Base-by-base conservation (phyloP, 2,797 vertebrate genomes). In the Premnoplex brunnescens region DNA sequence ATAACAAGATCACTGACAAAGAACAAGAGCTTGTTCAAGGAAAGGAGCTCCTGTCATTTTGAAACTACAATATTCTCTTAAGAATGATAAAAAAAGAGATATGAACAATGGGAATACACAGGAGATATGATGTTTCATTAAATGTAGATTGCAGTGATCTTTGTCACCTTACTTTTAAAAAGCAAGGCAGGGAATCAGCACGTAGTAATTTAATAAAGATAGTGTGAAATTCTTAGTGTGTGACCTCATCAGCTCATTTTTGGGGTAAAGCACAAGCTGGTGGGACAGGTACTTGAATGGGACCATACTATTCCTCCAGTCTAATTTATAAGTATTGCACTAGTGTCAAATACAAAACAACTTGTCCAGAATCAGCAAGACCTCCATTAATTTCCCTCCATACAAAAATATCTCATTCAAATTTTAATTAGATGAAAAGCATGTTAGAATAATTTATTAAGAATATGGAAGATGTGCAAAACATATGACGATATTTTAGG, bases 61-160 rank as follows among this genome's bases (percentile, higher is more conserved):
- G 62, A 69, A 92, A 93, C 82, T 39, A 73, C 43, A 75, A 39
- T 68, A 72, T 88, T 84, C 24, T 83, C 85, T 78, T 91, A 93
- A 81, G 88, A 80, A 74, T 56, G 26, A 59, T 87, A 44, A 71
- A 51, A 67, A 49, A 78, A 72, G 39, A 74, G n/a, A 58, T 71
- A 74, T 1, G 4, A 86, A 95, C 93, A 81, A 52, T 84, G 80
- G 59, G 83, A 94, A 88, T 86, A 55, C 85, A 76, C 73, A 69
- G 73, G 85, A 91, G 88, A 78, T 32, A 49, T 0, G 72, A 85
- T 81, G 88, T 94, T 96, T 96, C 83, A 86, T 97, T 96, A 95
- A 91, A 90, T 59, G 94, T 73, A 91, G 83, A 94, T 96, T 93
- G 58, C 66, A 67, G 46, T 90, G 80, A 69, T 94, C 91, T 91